A percentile compares a stretch with the other conserved stretches of the same genome.
These are phyloP conservation scores for Hylaeus anthracinus DNA, from an alignment of 1,140 invertebrate species.

Conservation along the genomic window DNA sequence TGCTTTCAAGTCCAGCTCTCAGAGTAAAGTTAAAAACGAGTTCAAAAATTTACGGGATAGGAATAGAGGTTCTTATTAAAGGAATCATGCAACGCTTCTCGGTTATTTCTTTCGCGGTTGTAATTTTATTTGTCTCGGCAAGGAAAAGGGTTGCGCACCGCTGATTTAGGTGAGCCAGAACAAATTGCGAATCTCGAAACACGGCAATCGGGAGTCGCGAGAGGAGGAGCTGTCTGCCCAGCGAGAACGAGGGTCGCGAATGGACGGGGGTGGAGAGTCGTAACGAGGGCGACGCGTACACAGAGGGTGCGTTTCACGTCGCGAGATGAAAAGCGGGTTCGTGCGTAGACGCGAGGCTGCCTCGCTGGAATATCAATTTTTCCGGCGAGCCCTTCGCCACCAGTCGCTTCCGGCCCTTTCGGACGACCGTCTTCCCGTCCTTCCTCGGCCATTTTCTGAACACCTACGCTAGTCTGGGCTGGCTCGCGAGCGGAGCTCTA, in stretches of 20 bases:
- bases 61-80: no score
- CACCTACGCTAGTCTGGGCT: constrained; percentile 18
- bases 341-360: constrained; percentile 40
- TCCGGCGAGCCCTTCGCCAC: constrained; percentile 2
- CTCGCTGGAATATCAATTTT: constrained; percentile 62
- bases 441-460: background rate
- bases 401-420: background rate
- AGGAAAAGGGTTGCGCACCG: no score
- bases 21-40: no score
- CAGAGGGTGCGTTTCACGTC: constrained; percentile 43
- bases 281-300: constrained; percentile 42
- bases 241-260: background rate
- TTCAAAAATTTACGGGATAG: no score
- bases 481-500: constrained; percentile 15
- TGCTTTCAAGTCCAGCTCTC: no score
- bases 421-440: background rate
- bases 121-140: no score
- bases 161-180: constrained; percentile 42
- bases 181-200: constrained; percentile 58
- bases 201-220: constrained; percentile 3
- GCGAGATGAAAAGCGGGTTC: constrained; percentile 54
- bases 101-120: no score
- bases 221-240: background rate
- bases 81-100: no score
- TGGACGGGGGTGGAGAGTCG: constrained; percentile 9